Conservation (phyloP, 2,888 invertebrate species). For the Stenodera caucasica region DNA sequence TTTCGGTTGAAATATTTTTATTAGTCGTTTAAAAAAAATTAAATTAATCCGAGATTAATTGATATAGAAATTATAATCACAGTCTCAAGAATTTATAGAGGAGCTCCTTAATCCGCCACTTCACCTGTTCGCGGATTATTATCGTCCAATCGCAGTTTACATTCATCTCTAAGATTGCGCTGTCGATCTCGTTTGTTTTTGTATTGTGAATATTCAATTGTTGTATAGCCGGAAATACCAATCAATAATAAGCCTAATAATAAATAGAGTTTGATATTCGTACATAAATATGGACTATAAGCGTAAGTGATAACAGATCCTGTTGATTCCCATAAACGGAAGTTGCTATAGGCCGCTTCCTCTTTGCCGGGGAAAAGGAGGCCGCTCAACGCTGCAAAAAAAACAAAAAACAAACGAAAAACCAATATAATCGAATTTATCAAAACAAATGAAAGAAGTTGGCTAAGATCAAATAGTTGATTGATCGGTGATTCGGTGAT, state of each 20-base stretch:
- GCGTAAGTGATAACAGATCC: constrained; percentile 87
- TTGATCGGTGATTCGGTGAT: too few species aligned
- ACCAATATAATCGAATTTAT: too few species aligned
- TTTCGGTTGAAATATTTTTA: too few species aligned
- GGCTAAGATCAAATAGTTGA: too few species aligned
- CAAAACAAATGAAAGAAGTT: too few species aligned
- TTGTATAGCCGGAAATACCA: constrained; percentile 76
- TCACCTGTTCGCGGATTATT: constrained; percentile 50
- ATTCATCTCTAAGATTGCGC: constrained; percentile 41
- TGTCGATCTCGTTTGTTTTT: constrained; percentile 31
- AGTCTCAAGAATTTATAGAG: constrained; percentile 2
- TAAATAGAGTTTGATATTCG: constrained; percentile 69
- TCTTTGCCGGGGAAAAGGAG: constrained; percentile 81
- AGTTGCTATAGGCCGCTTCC: constrained; percentile 91
- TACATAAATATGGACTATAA: constrained; percentile 76
- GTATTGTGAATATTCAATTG: constrained; percentile 64
- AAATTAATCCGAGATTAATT: not conserved
- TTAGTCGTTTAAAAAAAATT: not conserved
- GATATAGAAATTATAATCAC: not conserved
- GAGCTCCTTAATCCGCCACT: constrained; percentile 41
- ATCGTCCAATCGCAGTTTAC: constrained; percentile 51
- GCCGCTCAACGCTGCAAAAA: constrained; percentile 73
- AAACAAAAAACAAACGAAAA: constrained; percentile 26
- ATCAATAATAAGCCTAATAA: constrained; percentile 68
- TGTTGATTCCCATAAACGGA: constrained; percentile 87